A percentile compares a stretch with the other conserved stretches of the same genome.
These are phyloP conservation scores for Cheilinus undulatus DNA, from an alignment of 2,113 vertebrate species.

Conservation along the genomic window DNA sequence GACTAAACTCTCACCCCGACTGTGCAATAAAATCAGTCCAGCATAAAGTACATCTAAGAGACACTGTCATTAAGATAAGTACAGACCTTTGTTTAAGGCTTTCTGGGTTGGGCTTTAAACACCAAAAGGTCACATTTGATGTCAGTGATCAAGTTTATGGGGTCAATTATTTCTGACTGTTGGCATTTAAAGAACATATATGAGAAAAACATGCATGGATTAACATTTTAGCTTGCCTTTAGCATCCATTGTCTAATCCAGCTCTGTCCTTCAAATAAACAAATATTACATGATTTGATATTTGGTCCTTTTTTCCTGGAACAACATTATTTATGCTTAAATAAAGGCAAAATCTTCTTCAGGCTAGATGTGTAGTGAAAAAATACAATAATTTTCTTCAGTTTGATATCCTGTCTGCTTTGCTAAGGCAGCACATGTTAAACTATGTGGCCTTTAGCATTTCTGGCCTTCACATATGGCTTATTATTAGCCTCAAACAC, in stretches of 20 bases:
- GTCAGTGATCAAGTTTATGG: slow-evolving; percentile 51
- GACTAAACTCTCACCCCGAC: not conserved
- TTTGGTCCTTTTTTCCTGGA: not conserved
- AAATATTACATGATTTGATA: slow-evolving; percentile 4
- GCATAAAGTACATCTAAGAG: slow-evolving; percentile 14
- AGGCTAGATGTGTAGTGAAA: not conserved
- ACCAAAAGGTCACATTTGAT: slow-evolving; percentile 56
- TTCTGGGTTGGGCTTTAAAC: slow-evolving; percentile 9
- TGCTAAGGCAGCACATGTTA: slow-evolving; percentile 4
- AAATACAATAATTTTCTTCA: slow-evolving; percentile 6
- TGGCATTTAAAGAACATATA: slow-evolving; percentile 49
- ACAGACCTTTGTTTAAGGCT: slow-evolving; percentile 13
- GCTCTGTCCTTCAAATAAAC: not conserved
- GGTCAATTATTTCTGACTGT: slow-evolving; percentile 37
- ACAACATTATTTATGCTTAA: slow-evolving; percentile 4
- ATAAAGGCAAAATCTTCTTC: not conserved
- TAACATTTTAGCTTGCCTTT: slow-evolving; percentile 31
- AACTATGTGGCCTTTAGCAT: slow-evolving; percentile 35
- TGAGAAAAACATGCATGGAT: slow-evolving; percentile 48
- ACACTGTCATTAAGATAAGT: slow-evolving; percentile 17
- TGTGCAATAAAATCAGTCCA: not conserved
- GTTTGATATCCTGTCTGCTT: slow-evolving; percentile 7
- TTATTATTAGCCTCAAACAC: slow-evolving; percentile 71
- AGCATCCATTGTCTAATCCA: not conserved
- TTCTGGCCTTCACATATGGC: slow-evolving; percentile 46